These are phyloP conservation scores for Bilobella aurantiaca DNA, from an alignment of 1,140 invertebrate genomes.

Conservation along the genomic window DNA sequence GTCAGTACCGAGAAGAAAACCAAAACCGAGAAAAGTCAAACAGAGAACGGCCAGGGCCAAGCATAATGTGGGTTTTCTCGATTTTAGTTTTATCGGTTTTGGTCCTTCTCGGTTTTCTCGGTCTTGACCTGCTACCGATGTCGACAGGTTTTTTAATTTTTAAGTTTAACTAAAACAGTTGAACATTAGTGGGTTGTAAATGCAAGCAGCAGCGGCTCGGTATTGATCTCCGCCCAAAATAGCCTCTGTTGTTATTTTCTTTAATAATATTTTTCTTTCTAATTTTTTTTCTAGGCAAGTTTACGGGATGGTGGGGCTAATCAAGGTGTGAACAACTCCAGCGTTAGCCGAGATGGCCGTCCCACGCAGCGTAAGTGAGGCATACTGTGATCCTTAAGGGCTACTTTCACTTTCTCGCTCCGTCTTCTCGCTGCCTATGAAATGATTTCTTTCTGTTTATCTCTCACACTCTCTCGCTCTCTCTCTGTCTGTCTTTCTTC, in stretches of 20 bases:
- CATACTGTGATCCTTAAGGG: neutral
- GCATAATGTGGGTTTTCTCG: too few relatives aligned
- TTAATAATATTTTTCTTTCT: neutral
- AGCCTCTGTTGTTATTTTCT: conserved; percentile 1
- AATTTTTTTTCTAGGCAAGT: conserved; percentile 31
- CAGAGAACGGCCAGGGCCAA: too few relatives aligned
- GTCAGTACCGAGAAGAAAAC: too few relatives aligned
- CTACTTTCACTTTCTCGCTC: neutral
- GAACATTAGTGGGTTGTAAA: too few relatives aligned
- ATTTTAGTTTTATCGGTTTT: too few relatives aligned
- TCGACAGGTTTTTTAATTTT: too few relatives aligned
- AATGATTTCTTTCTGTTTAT: conserved; percentile 13
- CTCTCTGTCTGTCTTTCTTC: neutral
- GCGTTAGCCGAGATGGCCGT: conserved; percentile 30
- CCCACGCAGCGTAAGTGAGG: conserved; percentile 33
- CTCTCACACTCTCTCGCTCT: neutral
- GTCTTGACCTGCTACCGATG: too few relatives aligned
- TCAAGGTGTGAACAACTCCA: conserved; percentile 29
- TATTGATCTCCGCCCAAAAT: too few relatives aligned
- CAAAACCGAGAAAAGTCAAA: too few relatives aligned
- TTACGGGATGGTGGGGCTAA: conserved; percentile 30
- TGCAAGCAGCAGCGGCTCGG: too few relatives aligned
- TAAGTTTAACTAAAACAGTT: too few relatives aligned
- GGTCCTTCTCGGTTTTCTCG: too few relatives aligned
- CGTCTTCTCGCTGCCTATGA: neutral